Percentiles rank a stretch among this genome's conserved stretches.
phyloP scores from a whole-genome alignment of 2,113 vertebrate genomes.

The Neofelis nebulosa region DNA sequence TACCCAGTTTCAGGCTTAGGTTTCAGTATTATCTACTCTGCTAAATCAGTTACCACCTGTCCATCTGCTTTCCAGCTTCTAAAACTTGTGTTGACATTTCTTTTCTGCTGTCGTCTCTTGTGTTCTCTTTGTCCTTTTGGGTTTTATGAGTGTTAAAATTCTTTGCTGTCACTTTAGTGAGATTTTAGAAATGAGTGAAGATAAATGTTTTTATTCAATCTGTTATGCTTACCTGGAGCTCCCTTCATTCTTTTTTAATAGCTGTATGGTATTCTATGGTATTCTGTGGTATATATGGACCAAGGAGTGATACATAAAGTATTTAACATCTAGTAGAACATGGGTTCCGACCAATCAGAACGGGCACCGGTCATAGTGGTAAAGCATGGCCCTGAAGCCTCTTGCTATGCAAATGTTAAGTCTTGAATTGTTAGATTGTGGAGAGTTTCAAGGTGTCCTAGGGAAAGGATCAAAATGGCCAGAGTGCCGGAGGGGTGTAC shows the following conservation, averaged over 20 bases:
- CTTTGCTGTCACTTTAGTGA: conserved; percentile 40
- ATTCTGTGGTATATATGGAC: background rate
- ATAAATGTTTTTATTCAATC: background rate
- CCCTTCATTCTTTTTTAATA: conserved; percentile 1
- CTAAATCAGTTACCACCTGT: conserved; percentile 50
- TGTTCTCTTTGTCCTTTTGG: conserved; percentile 29
- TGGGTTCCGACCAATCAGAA: background rate
- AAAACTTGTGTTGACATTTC: conserved; percentile 56
- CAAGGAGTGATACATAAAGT: background rate
- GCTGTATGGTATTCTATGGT: background rate
- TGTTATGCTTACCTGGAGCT: background rate
- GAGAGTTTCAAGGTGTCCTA: background rate
- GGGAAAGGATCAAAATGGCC: background rate
- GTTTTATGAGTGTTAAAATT: conserved; percentile 29
- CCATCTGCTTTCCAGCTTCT: conserved; percentile 29
- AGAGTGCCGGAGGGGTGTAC: background rate
- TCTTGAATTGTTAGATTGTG: background rate
- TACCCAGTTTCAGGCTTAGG: conserved; percentile 38
- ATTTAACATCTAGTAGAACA: background rate
- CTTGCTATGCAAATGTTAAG: background rate
- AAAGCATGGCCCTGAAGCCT: background rate
- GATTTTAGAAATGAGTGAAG: background rate
- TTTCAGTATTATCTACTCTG: conserved; percentile 36
- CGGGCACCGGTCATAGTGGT: background rate
- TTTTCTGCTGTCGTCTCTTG: conserved; percentile 29